Percentiles rank a stretch among this genome's conserved stretches.
phyloP scores from a whole-genome alignment of 2,797 vertebrate species.

The Aselliscus stoliczkanus region DNA sequence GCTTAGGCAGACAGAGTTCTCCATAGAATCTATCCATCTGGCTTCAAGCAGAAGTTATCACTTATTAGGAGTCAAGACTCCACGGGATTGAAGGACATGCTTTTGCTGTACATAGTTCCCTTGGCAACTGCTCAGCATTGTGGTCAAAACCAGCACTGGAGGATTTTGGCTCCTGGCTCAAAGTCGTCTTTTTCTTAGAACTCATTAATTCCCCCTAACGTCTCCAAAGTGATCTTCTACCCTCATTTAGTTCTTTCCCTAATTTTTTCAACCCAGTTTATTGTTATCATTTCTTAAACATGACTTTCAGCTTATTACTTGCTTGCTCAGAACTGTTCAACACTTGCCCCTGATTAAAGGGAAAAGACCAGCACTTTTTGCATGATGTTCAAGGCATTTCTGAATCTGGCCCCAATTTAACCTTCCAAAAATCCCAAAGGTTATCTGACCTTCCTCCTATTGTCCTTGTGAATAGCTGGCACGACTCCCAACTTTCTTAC shows the following conservation, averaged over 20 bases:
- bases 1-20: background rate
- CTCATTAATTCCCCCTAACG: background rate
- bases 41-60: background rate
- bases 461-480: background rate
- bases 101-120: background rate
- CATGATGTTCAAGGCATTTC: background rate
- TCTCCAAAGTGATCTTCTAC: background rate
- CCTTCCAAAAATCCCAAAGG: background rate
- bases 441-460: background rate
- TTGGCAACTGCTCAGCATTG: background rate
- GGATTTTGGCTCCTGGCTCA: background rate
- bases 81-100: background rate
- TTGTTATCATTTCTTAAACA: background rate
- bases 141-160: background rate
- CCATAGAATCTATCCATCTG: background rate
- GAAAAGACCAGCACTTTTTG: background rate
- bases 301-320: background rate
- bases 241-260: background rate
- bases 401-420: background rate
- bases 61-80: background rate
- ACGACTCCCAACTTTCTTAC: background rate
- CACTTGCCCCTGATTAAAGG: background rate
- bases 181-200: background rate
- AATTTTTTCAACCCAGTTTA: background rate
- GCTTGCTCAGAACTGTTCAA: background rate